These are phyloP conservation scores for Orthosia cruda DNA, from an alignment of 2,888 invertebrate genomes.

Conservation along the genomic window DNA sequence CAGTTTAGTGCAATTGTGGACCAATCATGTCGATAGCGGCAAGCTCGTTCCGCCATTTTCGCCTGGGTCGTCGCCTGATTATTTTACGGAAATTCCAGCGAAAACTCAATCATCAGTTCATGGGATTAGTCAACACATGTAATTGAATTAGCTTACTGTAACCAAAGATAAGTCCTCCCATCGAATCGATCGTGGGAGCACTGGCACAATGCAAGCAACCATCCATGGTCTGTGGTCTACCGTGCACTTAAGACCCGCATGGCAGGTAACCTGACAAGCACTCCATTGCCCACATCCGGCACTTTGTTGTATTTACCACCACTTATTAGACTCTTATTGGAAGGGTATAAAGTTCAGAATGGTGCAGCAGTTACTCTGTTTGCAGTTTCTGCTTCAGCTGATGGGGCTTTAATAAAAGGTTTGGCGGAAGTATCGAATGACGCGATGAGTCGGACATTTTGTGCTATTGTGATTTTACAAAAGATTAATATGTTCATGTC, in stretches of 20 bases:
- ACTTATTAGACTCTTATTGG: conserved; percentile 16
- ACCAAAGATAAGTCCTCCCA: conserved; percentile 6
- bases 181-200: conserved; percentile 20
- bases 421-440: conserved; percentile 66
- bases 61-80: too few species aligned
- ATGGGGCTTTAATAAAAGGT: conserved; percentile 61
- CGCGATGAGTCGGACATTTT: conserved; percentile 63
- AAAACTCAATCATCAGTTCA: background rate
- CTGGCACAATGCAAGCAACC: conserved; percentile 13
- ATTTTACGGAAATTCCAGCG: too few species aligned
- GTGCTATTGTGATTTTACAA: conserved; percentile 58
- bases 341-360: conserved; percentile 33
- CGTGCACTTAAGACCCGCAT: conserved; percentile 60
- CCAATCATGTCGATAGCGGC: too few species aligned
- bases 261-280: conserved; percentile 58
- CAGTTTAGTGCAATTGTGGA: too few species aligned
- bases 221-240: conserved; percentile 35
- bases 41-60: too few species aligned
- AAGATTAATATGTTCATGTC: conserved; percentile 37
- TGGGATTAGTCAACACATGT: background rate
- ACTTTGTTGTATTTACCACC: conserved; percentile 57
- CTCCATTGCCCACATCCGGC: conserved; percentile 67
- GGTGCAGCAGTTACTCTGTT: conserved; percentile 17
- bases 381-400: conserved; percentile 52
- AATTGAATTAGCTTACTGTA: conserved; percentile 5